Evolutionary conservation across 2,113 vertebrate species (phyloP), one percentile per base, ranked within the genome.

Genomic region (Sciurus niger): DNA sequence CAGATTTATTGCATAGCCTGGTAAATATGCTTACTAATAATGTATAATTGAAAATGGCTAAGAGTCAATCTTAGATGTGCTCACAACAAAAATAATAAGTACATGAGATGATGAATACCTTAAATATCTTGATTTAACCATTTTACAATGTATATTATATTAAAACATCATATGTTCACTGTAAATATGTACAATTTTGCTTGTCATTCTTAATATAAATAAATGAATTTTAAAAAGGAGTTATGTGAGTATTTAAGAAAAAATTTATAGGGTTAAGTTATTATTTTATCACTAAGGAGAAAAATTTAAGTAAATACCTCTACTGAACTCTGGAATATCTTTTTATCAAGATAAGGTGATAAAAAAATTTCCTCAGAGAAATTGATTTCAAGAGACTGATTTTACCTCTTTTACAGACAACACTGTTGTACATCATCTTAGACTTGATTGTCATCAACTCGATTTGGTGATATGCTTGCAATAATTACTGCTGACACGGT

Each of bases 251-350:
- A 10, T 68, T 30, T 37, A 70, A 60, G 24, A 51, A 85, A 7
- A 68, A 32, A 40, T 65, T 87, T 72, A 30, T 46, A 46, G 4
- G 13, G 0, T 67, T 67, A 80, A 60, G 3, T 10, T 78, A 82
- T 92, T 6, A n/a, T 51, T 74, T 95, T 95, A 74, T 85, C 28
- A 89, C 4, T 77, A 92, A 92, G 32, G 43, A 93, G 53, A 91
- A 95, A 88, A 8, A 84, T 63, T 43, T 92, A 90, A 93, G 40
- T 67, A 84, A 96, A 84, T 68, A 80, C 2, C 78, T 89, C 46
- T 72, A 12, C 25, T 80, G 82, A 46, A 6, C 30, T 89, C 17
- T 89, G 30, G 72, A 72, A 89, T 80, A 73, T 51, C 34, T 65
- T 93, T 97, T 89, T 37, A 89, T 73, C 13, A 82, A 79, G 43